phyloP scores from a whole-genome alignment of 2,797 vertebrate genomes.

The Cossypha dichroa region DNA sequence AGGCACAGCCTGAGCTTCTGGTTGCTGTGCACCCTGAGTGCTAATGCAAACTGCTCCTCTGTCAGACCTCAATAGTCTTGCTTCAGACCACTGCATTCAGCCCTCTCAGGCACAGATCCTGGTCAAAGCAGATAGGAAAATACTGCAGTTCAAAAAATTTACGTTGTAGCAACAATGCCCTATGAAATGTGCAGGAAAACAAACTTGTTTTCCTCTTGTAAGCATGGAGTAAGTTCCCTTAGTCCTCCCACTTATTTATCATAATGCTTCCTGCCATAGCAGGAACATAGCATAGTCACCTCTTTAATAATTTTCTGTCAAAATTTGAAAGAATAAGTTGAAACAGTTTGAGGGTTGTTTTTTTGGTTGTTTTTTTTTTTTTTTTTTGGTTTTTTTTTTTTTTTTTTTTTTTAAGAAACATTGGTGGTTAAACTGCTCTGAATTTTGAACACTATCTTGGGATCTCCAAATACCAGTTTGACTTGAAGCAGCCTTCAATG shows the following conservation, averaged over 20 bases:
- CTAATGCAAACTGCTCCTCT: not conserved
- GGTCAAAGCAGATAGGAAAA: not conserved
- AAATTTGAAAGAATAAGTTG: not conserved
- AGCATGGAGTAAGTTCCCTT: not conserved
- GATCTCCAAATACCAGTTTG: not conserved
- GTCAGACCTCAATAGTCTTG: not conserved
- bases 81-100: not conserved
- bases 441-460: not conserved
- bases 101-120: not conserved
- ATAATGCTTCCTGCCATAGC: not conserved
- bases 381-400: not conserved
- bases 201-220: not conserved
- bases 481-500: not conserved
- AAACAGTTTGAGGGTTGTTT: not conserved
- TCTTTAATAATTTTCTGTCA: not conserved
- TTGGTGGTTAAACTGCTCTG: not conserved
- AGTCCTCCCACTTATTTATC: not conserved
- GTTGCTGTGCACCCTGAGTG: not conserved
- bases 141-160: not conserved
- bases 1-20: not conserved
- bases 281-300: not conserved
- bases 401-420: not conserved
- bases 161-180: not conserved
- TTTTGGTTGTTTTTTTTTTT: too few relatives aligned
- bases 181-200: not conserved